These are phyloP conservation scores for Characodon lateralis DNA, from an alignment of 2,797 vertebrate genomes.

Conservation along the genomic window DNA sequence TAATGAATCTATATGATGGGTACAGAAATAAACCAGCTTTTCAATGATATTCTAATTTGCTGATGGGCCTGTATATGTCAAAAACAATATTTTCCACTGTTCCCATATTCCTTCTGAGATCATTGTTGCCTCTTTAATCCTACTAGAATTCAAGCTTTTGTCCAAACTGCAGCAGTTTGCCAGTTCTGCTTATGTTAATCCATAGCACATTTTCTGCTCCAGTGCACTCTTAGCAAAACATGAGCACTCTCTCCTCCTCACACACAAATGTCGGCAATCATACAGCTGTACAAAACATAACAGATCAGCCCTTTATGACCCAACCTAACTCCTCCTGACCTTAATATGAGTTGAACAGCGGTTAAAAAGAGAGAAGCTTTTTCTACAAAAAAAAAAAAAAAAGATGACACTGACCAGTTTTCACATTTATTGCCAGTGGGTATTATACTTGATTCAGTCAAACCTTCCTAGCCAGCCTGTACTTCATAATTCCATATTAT, in stretches of 20 bases:
- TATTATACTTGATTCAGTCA: slow-evolving; percentile 13
- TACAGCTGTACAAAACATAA: slow-evolving; percentile 32
- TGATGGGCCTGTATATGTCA: neutral
- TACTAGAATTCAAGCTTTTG: slow-evolving; percentile 49
- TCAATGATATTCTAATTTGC: neutral
- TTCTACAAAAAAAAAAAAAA: slow-evolving; percentile 7
- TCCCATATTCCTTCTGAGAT: slow-evolving; percentile 4
- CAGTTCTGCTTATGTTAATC: slow-evolving; percentile 66
- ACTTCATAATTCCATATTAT: slow-evolving; percentile 16
- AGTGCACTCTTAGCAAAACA: slow-evolving; percentile 51
- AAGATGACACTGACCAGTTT: slow-evolving; percentile 23
- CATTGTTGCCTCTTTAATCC: slow-evolving; percentile 29
- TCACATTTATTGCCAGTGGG: slow-evolving; percentile 44
- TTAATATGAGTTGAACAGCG: slow-evolving; percentile 66
- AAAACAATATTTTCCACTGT: neutral
- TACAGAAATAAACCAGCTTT: neutral
- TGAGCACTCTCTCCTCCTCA: slow-evolving; percentile 5
- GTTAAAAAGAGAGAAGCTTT: slow-evolving; percentile 38
- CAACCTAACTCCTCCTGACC: slow-evolving; percentile 62
- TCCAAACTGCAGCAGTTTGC: slow-evolving; percentile 52
- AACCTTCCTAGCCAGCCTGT: slow-evolving; percentile 4
- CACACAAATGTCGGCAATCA: slow-evolving; percentile 20
- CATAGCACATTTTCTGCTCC: slow-evolving; percentile 59
- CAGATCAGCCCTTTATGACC: slow-evolving; percentile 51
- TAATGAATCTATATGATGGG: neutral